phyloP scores from a whole-genome alignment of 2,113 vertebrate genomes.

The Actinemys pallida region DNA sequence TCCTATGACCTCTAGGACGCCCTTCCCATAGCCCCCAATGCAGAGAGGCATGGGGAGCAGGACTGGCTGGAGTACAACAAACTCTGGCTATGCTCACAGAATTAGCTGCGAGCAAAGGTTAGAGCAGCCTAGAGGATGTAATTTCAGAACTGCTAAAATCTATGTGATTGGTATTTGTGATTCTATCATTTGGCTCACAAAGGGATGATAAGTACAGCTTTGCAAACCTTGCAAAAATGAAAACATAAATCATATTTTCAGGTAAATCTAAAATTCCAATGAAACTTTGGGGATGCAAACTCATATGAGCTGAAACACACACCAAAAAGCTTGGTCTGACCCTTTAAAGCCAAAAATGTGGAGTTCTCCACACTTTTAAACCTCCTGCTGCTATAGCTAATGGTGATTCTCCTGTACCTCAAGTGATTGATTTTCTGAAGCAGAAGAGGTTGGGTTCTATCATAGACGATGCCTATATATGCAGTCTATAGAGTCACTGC shows the following conservation, averaged over 20 bases:
- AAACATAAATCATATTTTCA: neutral
- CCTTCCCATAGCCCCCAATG: neutral
- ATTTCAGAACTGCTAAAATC: neutral
- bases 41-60: neutral
- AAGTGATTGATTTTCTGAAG: neutral
- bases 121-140: neutral
- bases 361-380: neutral
- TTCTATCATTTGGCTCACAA: neutral
- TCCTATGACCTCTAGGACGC: neutral
- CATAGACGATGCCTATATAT: neutral
- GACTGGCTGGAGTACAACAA: neutral
- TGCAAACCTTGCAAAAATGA: neutral
- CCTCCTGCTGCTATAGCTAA: neutral
- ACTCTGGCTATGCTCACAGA: neutral
- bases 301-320: neutral
- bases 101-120: neutral
- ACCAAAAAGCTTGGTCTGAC: neutral
- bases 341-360: neutral
- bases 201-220: neutral
- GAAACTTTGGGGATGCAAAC: neutral
- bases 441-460: neutral
- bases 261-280: neutral
- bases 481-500: neutral
- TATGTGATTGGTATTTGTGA: neutral
- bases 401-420: accelerated